phyloP scores from a whole-genome alignment of 2,113 vertebrate species.

The Rhinopithecus roxellana region DNA sequence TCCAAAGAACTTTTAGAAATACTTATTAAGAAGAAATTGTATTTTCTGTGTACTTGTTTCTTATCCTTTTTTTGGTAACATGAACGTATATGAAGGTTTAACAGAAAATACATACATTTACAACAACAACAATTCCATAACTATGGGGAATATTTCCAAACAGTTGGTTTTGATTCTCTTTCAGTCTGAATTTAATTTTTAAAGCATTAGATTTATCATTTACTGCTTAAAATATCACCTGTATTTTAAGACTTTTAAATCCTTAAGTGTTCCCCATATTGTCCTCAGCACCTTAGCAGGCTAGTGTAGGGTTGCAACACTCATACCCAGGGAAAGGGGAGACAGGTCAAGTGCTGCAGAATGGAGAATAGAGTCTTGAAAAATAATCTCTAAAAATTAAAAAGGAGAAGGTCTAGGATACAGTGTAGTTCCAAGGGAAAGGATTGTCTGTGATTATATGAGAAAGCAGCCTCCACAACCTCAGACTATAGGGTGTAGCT shows the following conservation, averaged over 20 bases:
- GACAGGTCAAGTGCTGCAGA: not conserved
- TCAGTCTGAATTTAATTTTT: not conserved
- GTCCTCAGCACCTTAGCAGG: not conserved
- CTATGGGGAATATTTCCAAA: not conserved
- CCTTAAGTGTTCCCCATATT: not conserved
- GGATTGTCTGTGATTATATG: not conserved
- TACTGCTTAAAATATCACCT: not conserved
- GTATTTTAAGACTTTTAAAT: not conserved
- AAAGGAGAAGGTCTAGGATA: not conserved
- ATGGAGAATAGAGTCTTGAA: not conserved
- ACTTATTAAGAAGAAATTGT: not conserved
- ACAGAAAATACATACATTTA: not conserved
- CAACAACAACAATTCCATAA: not conserved
- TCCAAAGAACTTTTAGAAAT: not conserved
- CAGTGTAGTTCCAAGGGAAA: not conserved
- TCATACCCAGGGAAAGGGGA: not conserved
- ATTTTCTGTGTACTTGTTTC: not conserved
- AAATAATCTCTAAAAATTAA: not conserved
- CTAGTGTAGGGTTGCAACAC: not conserved
- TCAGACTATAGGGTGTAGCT: rapidly evolving
- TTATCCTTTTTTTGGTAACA: not conserved
- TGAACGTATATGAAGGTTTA: not conserved
- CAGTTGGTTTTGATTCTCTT: not conserved
- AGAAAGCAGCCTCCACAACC: not conserved
- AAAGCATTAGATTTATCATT: not conserved